phyloP scores from a whole-genome alignment of 2,888 invertebrate species.

The Chorisops tibialis region DNA sequence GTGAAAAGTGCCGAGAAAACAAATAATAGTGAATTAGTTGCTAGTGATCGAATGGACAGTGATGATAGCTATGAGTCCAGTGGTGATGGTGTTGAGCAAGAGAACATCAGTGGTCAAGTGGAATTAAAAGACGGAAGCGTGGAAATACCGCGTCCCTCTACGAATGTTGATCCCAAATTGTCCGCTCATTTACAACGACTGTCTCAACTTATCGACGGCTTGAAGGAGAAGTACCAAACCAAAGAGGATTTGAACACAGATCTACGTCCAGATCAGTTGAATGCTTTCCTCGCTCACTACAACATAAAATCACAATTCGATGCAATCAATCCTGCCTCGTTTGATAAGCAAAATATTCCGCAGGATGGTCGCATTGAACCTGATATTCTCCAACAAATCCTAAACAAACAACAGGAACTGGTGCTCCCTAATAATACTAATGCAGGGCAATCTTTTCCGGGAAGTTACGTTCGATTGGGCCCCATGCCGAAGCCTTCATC shows the following conservation, averaged over 20 bases:
- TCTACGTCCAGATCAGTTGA: slow-evolving; percentile 49
- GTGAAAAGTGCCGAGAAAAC: slow-evolving; percentile 6
- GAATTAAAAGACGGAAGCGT: slow-evolving; percentile 17
- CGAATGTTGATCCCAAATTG: slow-evolving; percentile 45
- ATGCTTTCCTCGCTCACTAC: slow-evolving; percentile 50
- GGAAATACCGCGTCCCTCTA: slow-evolving; percentile 1
- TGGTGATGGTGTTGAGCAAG: slow-evolving; percentile 44
- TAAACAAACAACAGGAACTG: slow-evolving; percentile 32
- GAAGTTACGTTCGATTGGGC: not conserved
- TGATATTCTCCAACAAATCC: slow-evolving; percentile 31
- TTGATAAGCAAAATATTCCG: slow-evolving; percentile 28
- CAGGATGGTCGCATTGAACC: slow-evolving; percentile 34
- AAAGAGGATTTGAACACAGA: slow-evolving; percentile 40
- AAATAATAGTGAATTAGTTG: not conserved
- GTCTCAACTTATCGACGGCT: slow-evolving; percentile 49
- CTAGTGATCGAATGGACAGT: slow-evolving; percentile 22
- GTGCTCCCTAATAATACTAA: not conserved
- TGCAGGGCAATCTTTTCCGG: not conserved
- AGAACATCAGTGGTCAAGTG: slow-evolving; percentile 30
- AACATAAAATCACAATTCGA: slow-evolving; percentile 48
- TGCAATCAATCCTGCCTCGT: slow-evolving; percentile 37
- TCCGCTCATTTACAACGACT: slow-evolving; percentile 49
- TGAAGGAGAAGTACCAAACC: slow-evolving; percentile 45
- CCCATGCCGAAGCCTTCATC: not conserved
- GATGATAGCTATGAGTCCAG: slow-evolving; percentile 41